Percentiles rank a stretch among this genome's conserved stretches.
Conservation (phyloP, 1,140 invertebrate species). For the Zelostemma sp. region DNA sequence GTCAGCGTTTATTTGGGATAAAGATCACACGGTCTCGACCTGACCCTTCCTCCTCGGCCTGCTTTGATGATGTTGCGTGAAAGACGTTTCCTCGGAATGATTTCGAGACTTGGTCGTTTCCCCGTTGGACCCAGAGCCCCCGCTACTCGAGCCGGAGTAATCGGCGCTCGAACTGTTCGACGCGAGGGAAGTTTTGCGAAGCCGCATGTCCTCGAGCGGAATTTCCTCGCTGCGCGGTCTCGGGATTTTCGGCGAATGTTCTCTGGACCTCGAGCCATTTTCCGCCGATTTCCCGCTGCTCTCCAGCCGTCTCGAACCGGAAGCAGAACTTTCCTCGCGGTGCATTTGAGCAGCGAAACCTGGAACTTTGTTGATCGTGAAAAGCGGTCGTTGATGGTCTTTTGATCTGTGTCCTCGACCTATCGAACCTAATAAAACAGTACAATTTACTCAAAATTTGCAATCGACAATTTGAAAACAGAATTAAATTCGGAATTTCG, state of each 20-base stretch:
- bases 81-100: conserved; percentile 80
- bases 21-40: conserved; percentile 77
- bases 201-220: conserved; percentile 83
- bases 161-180: conserved; percentile 47
- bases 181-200: conserved; percentile 58
- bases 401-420: conserved; percentile 72
- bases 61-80: conserved; percentile 70
- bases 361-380: conserved; percentile 75
- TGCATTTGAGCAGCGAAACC: conserved; percentile 78
- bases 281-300: conserved; percentile 53
- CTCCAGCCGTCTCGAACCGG: conserved; percentile 54
- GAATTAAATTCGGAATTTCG: conserved; percentile 18
- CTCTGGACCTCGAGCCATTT: conserved; percentile 73
- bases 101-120: conserved; percentile 40
- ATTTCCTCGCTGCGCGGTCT: conserved; percentile 85
- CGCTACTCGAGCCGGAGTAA: conserved; percentile 56
- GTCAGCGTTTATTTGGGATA: conserved; percentile 3
- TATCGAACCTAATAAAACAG: conserved; percentile 50
- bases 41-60: conserved; percentile 73
- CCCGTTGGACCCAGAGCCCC: conserved; percentile 43
- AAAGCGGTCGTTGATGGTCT: conserved; percentile 71
- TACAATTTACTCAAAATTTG: conserved; percentile 1
- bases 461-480: neutral
- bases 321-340: conserved; percentile 66
- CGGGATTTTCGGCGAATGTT: conserved; percentile 80